Evolutionary conservation across 2,888 invertebrate species (phyloP).

Genomic region (Chrysolina oricalcia): DNA sequence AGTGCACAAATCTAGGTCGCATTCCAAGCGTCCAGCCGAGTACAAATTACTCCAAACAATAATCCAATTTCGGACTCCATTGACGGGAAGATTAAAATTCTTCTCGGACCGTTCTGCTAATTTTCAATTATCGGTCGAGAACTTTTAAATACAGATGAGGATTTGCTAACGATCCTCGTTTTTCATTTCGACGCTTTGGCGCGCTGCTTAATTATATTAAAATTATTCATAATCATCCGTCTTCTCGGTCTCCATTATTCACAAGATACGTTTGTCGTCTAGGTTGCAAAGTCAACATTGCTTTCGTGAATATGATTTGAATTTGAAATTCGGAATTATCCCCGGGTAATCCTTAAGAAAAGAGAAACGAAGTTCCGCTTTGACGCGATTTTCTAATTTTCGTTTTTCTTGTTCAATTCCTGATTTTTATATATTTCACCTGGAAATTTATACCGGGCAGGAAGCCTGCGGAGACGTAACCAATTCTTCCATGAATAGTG

Average conservation of each 20-base stretch:
- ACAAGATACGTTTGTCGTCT: conserved; percentile 27
- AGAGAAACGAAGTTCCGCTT: background rate
- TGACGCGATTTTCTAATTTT: background rate
- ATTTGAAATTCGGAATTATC: conserved; percentile 32
- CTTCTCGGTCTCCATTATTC: conserved; percentile 32
- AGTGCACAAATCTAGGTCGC: background rate
- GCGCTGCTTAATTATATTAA: conserved; percentile 32
- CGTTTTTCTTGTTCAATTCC: background rate
- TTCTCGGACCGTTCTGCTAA: conserved; percentile 36
- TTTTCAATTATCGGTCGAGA: conserved; percentile 44
- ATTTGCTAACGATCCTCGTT: conserved; percentile 33
- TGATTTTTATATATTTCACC: background rate
- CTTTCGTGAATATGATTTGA: conserved; percentile 31
- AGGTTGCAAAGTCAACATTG: conserved; percentile 33
- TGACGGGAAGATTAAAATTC: conserved; percentile 48
- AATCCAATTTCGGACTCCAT: conserved; percentile 35
- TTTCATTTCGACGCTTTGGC: conserved; percentile 30
- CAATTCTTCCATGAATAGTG: background rate
- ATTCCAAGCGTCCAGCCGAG: background rate
- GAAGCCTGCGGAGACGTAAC: background rate
- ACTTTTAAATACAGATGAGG: conserved; percentile 40
- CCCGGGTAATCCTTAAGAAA: conserved; percentile 16
- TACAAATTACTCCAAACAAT: conserved; percentile 34
- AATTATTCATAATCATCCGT: conserved; percentile 38
- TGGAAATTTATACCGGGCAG: background rate